Evolutionary conservation across 2,888 invertebrate genomes (phyloP), one percentile per base, ranked within the genome.

Genomic region (Drosophila hawaiiensis): DNA sequence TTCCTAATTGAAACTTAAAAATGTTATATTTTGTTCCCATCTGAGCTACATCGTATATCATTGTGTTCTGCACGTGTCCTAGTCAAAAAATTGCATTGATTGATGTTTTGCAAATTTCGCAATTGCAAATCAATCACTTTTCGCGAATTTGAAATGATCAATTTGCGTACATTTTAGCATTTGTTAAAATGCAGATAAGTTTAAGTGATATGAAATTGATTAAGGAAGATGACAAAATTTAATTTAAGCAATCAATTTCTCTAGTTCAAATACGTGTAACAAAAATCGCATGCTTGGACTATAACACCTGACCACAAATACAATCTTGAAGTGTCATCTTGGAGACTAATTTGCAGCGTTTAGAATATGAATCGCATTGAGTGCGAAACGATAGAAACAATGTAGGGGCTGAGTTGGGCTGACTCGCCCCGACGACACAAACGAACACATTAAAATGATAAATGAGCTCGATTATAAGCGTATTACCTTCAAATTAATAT

Each of bases 401-500:
- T 31, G 29, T 29, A 33, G 7, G 22, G 22, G 56, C 54, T 62
- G 69, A 49, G 47, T 31, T 55, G 25, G 41, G 41, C 52, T 54
- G 78, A 47, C 69, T 58, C 67, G 72, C 72, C 60, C 52, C 31
- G 59, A 12, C 43, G 19, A n/a, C 47, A 39, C 19, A 35, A 54
- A 49, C 61, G 62, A 70, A 70, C 55, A 62, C 73, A 89, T 80
- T 73, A 91, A 76, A 79, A 91, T 91, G 91, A 91, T 91, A 90
- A 87, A 89, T 89, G 88, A 90, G 79, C 50, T 66, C 88, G 83
- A 81, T 89, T 91, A 89, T 77, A 78, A 81, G 61, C 73, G 80
- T 87, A 91, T 91, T 91, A 91, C 80, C 80, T 74, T 73, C 82
- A 76, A 86, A 91, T 89, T 82, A 82, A 89, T 86, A 82, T 70